Evolutionary conservation across 2,888 invertebrate species (phyloP), one percentile per base, ranked within the genome.

Genomic region (Oxyteleia sp.): DNA sequence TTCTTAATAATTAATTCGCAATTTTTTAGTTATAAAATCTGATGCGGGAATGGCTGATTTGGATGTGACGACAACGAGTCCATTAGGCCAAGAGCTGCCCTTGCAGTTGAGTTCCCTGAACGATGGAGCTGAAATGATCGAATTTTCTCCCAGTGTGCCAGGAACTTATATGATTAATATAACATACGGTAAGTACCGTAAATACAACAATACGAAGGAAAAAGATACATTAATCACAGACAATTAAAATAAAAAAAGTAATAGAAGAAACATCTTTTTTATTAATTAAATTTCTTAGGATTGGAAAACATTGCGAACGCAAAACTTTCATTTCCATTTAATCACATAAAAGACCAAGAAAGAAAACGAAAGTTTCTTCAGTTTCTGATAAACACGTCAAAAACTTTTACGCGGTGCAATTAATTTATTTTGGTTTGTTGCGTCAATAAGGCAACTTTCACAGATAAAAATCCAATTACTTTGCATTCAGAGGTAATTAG

Each of bases 11-110:
- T 55, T 4, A n/a, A n/a, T n/a, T n/a, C n/a, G n/a, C n/a, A n/a
- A n/a, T 11, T 47, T 93, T 93, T 15, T 91, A 97, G 98, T 97
- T 88, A 96, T 96, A 91, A 96, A 96, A 83, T 96, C 96, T 90
- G 97, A 96, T 89, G 97, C 97, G 35, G 98, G 97, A 35, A 95
- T 96, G 61, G 98, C 98, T 0, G 97, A 98, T 88, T 93, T 98
- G 55, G 98, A 98, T 91, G 97, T 98, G 2, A 96, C 96, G 47
- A 97, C 98, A 45, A 96, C 97, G 45, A 97, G 98, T 85, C 98
- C 99, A 20, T 95, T 97, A 23, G 98, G 98, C 53, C 96, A 97
- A 88, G 96, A 96, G 79, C 94, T 99, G 35, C 97, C 98, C 0
- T 96, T 98, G 3, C 96, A 97, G 90, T 95, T 98, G 13, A 95